These are phyloP conservation scores for Fundulus diaphanus DNA, from an alignment of 2,797 vertebrate genomes.

Conservation along the genomic window DNA sequence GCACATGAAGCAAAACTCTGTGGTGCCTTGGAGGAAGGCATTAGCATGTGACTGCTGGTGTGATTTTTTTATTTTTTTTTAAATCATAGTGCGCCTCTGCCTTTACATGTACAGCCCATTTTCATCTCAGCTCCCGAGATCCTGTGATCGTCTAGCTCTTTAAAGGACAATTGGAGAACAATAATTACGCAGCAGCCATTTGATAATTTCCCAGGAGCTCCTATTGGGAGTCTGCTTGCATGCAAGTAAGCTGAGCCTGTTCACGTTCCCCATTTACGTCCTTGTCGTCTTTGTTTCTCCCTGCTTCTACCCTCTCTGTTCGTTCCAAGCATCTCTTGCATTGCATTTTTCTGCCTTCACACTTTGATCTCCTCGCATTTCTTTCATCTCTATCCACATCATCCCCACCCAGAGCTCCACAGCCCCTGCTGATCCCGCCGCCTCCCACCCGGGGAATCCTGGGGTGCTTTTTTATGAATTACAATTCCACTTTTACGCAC, in stretches of 20 bases:
- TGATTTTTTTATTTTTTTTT: conserved; percentile 26
- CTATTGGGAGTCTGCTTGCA: conserved; percentile 54
- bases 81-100: conserved; percentile 9
- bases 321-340: conserved; percentile 24
- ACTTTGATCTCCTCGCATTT: conserved; percentile 65
- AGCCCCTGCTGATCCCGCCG: conserved; percentile 2
- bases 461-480: conserved; percentile 36
- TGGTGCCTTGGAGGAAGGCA: neutral
- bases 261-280: conserved; percentile 50
- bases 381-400: conserved; percentile 68
- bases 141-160: conserved; percentile 53
- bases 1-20: neutral
- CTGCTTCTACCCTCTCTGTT: conserved; percentile 26
- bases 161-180: conserved; percentile 55
- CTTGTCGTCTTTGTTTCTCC: conserved; percentile 58
- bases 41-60: conserved; percentile 1
- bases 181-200: conserved; percentile 68
- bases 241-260: conserved; percentile 45
- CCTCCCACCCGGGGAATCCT: conserved; percentile 36
- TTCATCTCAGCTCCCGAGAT: conserved; percentile 34
- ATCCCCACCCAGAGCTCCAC: conserved; percentile 30
- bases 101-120: neutral
- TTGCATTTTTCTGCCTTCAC: conserved; percentile 30
- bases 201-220: conserved; percentile 57
- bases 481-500: conserved; percentile 27